Evolutionary conservation across 2,888 invertebrate genomes (phyloP).

Genomic region (Eristalis pertinax): DNA sequence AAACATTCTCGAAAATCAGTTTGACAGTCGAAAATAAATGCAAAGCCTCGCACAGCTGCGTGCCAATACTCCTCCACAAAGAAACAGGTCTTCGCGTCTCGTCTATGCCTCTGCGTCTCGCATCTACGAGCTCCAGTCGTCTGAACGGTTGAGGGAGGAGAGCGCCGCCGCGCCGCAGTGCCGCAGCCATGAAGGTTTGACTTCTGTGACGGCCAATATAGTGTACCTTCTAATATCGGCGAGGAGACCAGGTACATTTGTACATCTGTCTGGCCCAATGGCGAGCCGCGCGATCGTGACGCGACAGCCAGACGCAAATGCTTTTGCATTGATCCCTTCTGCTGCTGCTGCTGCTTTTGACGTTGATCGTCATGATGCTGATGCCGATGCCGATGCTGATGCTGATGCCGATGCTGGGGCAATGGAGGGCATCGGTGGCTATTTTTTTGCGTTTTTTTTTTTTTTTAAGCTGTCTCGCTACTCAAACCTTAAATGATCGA

Average conservation of each 20-base stretch:
- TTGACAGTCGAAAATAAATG: slow-evolving; percentile 40
- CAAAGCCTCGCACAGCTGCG: slow-evolving; percentile 46
- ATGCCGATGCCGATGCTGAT: slow-evolving; percentile 37
- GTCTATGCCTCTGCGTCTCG: not conserved
- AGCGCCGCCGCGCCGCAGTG: not conserved
- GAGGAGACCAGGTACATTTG: slow-evolving; percentile 5
- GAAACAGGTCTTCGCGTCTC: not conserved
- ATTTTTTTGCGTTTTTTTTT: slow-evolving; percentile 17
- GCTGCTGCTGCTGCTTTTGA: slow-evolving; percentile 3
- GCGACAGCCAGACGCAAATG: slow-evolving; percentile 10
- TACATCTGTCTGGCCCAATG: slow-evolving; percentile 24
- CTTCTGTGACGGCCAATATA: slow-evolving; percentile 29
- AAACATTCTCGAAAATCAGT: not conserved
- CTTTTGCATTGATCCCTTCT: slow-evolving; percentile 26
- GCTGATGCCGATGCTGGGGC: slow-evolving; percentile 37
- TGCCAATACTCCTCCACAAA: slow-evolving; percentile 1
- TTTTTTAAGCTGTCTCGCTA: slow-evolving; percentile 58
- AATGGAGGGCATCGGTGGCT: slow-evolving; percentile 29
- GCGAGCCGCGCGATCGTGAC: slow-evolving; percentile 23
- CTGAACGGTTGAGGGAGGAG: not conserved
- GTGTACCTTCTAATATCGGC: slow-evolving; percentile 26
- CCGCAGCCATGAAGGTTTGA: slow-evolving; percentile 23
- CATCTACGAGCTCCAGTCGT: not conserved
- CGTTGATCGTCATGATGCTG: slow-evolving; percentile 27
- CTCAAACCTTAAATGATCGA: slow-evolving; percentile 22